Conservation (phyloP, 2,797 vertebrate species). For the Galago senegalensis region DNA sequence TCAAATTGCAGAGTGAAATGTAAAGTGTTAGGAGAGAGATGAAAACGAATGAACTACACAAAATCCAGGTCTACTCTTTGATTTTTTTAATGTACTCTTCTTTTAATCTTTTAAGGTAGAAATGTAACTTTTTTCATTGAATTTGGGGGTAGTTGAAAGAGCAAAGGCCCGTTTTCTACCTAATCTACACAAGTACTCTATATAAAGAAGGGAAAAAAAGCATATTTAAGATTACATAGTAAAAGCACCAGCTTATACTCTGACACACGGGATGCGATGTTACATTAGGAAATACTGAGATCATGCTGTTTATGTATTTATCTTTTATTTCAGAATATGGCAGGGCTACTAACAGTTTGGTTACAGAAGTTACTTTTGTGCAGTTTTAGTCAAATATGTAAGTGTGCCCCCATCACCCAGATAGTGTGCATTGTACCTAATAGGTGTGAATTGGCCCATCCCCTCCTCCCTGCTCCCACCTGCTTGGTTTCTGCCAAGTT, state of each 20-base stretch:
- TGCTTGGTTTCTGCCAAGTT: no score
- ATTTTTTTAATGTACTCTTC: background rate
- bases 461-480: no score
- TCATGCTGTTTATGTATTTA: background rate
- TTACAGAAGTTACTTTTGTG: no score
- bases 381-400: no score
- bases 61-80: constrained; percentile 40
- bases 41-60: constrained; percentile 60
- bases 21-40: constrained; percentile 68
- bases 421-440: no score
- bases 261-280: background rate
- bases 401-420: no score
- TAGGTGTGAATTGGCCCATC: no score
- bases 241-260: background rate
- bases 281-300: background rate
- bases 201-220: background rate
- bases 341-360: no score
- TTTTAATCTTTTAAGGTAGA: constrained; percentile 50
- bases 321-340: no score
- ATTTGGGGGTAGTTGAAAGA: background rate
- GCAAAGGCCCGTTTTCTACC: background rate
- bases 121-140: background rate
- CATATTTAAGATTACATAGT: background rate
- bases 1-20: constrained; percentile 67
- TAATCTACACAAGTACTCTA: background rate